Percentiles rank a stretch among this genome's conserved stretches.
Evolutionary conservation across 2,888 invertebrate species (phyloP).

Genomic region (Drosophila pseudotakahashii): DNA sequence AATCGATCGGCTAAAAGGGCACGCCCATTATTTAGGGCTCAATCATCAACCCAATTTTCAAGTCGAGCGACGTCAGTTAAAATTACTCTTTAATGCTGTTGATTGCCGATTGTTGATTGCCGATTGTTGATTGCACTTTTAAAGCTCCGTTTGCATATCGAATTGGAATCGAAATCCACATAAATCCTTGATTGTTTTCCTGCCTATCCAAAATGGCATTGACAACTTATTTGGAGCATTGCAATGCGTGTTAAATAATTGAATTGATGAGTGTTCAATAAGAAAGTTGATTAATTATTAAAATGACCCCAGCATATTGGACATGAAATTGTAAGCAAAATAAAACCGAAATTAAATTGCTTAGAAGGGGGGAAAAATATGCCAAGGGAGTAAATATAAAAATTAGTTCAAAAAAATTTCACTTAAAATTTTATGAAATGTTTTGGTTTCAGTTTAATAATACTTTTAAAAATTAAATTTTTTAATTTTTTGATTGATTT

Average conservation of each 20-base stretch:
- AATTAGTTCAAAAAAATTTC: no score
- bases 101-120: conserved; percentile 8
- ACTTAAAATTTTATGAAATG: no score
- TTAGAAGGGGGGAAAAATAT: not conserved
- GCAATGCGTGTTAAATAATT: conserved; percentile 29
- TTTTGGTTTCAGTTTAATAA: no score
- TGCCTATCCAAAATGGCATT: conserved; percentile 15
- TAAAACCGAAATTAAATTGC: not conserved
- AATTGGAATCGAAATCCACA: conserved; percentile 6
- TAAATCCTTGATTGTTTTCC: conserved; percentile 17
- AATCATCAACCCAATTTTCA: conserved; percentile 29
- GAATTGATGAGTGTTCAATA: conserved; percentile 12
- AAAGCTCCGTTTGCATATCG: conserved; percentile 1
- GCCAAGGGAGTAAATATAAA: conserved; percentile 4
- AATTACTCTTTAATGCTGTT: conserved; percentile 20
- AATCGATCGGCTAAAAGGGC: conserved; percentile 11
- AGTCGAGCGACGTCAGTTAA: conserved; percentile 2
- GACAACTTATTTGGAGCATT: conserved; percentile 24
- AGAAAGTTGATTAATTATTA: conserved; percentile 28
- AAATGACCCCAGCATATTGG: conserved; percentile 5
- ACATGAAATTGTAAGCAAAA: conserved; percentile 3
- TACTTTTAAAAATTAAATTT: no score
- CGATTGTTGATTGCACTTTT: conserved; percentile 13
- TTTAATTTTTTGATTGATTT: no score
- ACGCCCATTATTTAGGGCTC: conserved; percentile 13